These are phyloP conservation scores for Oreochromis spilurus DNA, from an alignment of 2,113 vertebrate genomes.

Conservation along the genomic window DNA sequence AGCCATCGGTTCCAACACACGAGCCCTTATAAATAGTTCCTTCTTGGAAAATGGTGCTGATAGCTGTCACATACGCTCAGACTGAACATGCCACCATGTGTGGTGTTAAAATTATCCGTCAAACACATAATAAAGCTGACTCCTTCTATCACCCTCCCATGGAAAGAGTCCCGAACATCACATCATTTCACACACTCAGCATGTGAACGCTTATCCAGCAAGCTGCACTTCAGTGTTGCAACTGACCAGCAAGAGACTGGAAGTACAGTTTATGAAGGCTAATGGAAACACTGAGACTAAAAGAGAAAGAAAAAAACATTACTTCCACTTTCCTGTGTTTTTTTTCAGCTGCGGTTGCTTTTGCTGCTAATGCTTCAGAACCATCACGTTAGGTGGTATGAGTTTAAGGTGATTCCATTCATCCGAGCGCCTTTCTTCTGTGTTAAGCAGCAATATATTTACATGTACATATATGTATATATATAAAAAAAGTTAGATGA, in stretches of 20 bases:
- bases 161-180: neutral
- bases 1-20: neutral
- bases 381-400: neutral
- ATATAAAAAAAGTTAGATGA: slow-evolving; percentile 30
- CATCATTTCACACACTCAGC: neutral
- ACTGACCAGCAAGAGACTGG: neutral
- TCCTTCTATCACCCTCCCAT: neutral
- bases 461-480: neutral
- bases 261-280: neutral
- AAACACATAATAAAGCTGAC: neutral
- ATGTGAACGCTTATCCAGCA: neutral
- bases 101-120: neutral
- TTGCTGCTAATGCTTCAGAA: neutral
- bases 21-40: neutral
- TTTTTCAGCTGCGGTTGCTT: neutral
- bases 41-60: neutral
- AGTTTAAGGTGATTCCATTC: neutral
- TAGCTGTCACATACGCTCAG: neutral
- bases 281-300: neutral
- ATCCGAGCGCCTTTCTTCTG: neutral
- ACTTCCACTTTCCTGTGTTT: neutral
- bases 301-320: neutral
- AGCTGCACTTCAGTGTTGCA: neutral
- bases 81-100: neutral
- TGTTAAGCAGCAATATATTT: neutral